These are phyloP conservation scores for Tangara arthus DNA, from an alignment of 2,797 vertebrate genomes.

Conservation along the genomic window DNA sequence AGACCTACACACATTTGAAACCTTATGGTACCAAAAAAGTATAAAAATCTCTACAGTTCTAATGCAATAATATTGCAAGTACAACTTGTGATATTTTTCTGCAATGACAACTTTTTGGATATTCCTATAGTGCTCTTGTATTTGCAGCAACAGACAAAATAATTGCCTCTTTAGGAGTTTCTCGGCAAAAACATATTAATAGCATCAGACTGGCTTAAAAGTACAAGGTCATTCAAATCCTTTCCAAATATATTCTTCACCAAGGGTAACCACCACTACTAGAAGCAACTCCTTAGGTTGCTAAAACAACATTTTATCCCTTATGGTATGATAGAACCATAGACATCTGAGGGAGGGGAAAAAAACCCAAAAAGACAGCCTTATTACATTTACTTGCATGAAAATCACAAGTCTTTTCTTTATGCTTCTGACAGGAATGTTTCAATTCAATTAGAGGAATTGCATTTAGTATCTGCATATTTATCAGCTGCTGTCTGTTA, in stretches of 20 bases:
- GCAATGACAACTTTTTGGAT: not conserved
- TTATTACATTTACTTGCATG: not conserved
- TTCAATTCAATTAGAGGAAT: not conserved
- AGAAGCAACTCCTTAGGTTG: not conserved
- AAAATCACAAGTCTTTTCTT: not conserved
- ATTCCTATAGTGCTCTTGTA: not conserved
- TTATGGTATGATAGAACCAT: not conserved
- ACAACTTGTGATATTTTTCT: not conserved
- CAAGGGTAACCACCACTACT: not conserved
- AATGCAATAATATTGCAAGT: not conserved
- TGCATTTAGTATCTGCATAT: not conserved
- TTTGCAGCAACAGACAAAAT: not conserved
- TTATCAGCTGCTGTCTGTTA: not conserved
- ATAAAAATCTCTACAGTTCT: not conserved
- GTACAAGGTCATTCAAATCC: slow-evolving; percentile 16
- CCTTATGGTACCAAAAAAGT: not conserved
- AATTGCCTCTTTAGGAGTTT: not conserved
- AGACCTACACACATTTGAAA: not conserved
- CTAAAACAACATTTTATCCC: not conserved
- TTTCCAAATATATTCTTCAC: slow-evolving; percentile 6
- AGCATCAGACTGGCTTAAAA: not conserved
- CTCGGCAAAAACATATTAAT: not conserved
- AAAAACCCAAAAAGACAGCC: not conserved
- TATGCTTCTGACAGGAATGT: not conserved
- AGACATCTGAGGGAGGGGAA: not conserved